Base-by-base conservation (phyloP, 2,797 vertebrate species). In the Centroberyx gerrardi region DNA sequence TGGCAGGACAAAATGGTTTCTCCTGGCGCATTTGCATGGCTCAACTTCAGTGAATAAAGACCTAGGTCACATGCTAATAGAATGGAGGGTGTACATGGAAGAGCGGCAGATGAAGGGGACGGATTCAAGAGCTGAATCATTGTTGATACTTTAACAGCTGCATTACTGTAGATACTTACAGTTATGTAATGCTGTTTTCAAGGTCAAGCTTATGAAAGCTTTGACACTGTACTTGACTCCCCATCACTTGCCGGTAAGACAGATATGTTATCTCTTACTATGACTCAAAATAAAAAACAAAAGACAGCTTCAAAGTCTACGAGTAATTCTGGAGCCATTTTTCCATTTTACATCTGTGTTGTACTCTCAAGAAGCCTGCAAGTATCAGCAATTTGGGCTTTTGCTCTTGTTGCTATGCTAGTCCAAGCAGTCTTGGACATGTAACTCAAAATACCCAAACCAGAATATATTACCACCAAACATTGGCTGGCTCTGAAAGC, bases 81-180 rank as follows among this genome's bases (percentile, higher is more conserved):
- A 71, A 36, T 68, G n/a, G 51, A 76, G 76, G 58, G 79, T 76
- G 68, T 75, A 80, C 74, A 80, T 70, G 44, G 60, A 74, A 76
- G 68, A 76, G 75, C 62, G 52, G 22, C 60, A 68, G 54, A 46
- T 78, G 68, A 87, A 72, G 72, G 42, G 60, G 55, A 79, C 69
- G 77, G 76, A 83, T 80, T 82, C 58, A 76, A 81, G 62, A 66
- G 72, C 65, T 87, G 87, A 89, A 80, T 86, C 87, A 87, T 40
- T 88, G 87, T 80, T 85, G 84, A 88, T 77, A 85, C 81, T 86
- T 81, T 13, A 82, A 72, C 38, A 48, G 60, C 38, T 81, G 78
- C 88, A 78, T 85, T 76, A 89, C 70, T 83, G 78, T 49, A 65
- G 76, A 78, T 79, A 68, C 69, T 83, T 77, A 53, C 9, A 46